Evolutionary conservation across 2,797 vertebrate genomes (phyloP).

Genomic region (Xenops minutus): DNA sequence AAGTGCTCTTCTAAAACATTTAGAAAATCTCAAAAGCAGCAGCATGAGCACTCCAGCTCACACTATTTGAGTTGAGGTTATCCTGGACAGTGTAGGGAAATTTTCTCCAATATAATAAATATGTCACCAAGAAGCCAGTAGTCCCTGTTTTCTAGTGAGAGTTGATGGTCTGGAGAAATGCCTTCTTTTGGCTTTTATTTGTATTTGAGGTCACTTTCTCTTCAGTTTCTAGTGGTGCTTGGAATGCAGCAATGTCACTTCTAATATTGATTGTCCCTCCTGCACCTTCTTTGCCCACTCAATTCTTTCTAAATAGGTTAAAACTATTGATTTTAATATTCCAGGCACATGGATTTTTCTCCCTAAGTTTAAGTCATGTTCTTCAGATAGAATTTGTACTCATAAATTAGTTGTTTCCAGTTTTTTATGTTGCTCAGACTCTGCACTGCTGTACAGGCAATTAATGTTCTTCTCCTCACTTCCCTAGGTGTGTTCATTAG

Average conservation of each 20-base stretch:
- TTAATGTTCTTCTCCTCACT: neutral
- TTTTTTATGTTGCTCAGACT: neutral
- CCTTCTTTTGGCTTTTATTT: neutral
- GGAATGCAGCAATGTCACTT: neutral
- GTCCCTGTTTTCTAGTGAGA: neutral
- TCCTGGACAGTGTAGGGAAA: rapidly evolving
- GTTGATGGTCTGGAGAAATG: neutral
- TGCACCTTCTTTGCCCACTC: constrained; percentile 11
- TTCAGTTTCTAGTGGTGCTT: neutral
- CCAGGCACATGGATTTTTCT: constrained; percentile 44
- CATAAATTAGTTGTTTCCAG: neutral
- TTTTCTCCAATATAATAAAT: neutral
- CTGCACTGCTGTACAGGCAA: neutral
- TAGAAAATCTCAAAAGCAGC: neutral
- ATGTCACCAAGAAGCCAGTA: neutral
- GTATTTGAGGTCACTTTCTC: neutral
- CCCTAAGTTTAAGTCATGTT: constrained; percentile 24
- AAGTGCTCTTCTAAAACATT: rapidly evolving
- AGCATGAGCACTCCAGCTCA: neutral
- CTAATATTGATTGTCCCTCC: constrained; percentile 27
- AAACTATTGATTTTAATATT: constrained; percentile 61
- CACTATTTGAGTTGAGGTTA: neutral
- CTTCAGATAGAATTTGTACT: constrained; percentile 8
- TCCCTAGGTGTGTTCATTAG: neutral
- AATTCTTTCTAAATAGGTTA: constrained; percentile 25